phyloP scores from a whole-genome alignment of 2,888 invertebrate genomes.

The Amblyjoppa proteus region DNA sequence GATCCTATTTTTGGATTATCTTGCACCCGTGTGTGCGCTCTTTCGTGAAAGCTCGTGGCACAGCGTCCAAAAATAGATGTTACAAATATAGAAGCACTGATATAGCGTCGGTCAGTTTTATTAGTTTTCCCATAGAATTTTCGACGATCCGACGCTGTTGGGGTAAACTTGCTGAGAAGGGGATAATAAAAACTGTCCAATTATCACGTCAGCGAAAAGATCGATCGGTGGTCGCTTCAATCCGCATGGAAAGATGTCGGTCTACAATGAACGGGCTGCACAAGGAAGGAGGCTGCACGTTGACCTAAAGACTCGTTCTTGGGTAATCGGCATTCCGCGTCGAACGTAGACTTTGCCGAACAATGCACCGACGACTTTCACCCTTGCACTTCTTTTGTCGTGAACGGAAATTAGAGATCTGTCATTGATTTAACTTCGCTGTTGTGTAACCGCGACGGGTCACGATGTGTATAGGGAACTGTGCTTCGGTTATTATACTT shows the following conservation, averaged over 20 bases:
- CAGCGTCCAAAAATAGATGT: conserved; percentile 43
- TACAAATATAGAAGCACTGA: conserved; percentile 49
- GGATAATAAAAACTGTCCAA: conserved; percentile 18
- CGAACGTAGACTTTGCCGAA: conserved; percentile 43
- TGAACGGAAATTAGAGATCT: conserved; percentile 67
- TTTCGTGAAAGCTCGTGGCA: conserved; percentile 32
- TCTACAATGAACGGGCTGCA: conserved; percentile 24
- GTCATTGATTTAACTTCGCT: conserved; percentile 62
- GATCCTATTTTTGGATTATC: neutral
- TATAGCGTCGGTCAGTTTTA: conserved; percentile 30
- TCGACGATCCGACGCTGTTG: conserved; percentile 4
- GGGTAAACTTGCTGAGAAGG: conserved; percentile 10
- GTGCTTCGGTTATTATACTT: conserved; percentile 39
- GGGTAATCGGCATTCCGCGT: conserved; percentile 63
- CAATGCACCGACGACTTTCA: conserved; percentile 67
- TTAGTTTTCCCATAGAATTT: conserved; percentile 21
- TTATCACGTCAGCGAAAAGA: conserved; percentile 7
- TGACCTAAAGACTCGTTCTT: conserved; percentile 65
- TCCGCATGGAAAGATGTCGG: neutral
- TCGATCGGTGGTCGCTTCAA: conserved; percentile 2
- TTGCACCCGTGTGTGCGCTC: neutral
- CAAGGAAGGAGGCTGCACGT: conserved; percentile 60
- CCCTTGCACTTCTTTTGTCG: conserved; percentile 71
- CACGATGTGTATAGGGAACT: conserved; percentile 32
- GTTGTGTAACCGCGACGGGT: conserved; percentile 17